phyloP scores from a whole-genome alignment of 1,140 invertebrate species.

The Drosophila setifemur region DNA sequence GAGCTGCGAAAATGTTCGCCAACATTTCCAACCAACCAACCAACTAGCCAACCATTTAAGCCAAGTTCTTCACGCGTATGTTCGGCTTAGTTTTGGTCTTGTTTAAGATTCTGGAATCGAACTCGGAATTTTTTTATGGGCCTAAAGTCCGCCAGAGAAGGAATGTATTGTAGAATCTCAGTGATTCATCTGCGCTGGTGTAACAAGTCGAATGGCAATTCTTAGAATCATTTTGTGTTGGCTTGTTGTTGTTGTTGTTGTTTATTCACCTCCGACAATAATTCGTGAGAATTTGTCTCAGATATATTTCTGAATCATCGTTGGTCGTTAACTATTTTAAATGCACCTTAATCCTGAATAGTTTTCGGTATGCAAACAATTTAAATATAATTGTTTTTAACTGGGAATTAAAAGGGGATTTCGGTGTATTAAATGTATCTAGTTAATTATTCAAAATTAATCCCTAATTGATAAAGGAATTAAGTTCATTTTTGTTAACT shows the following conservation, averaged over 20 bases:
- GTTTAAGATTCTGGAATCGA: background rate
- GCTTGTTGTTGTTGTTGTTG: background rate
- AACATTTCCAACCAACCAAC: slow-evolving; percentile 8
- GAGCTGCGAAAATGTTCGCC: slow-evolving; percentile 59
- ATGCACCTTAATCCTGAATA: background rate
- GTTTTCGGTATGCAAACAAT: too few species aligned
- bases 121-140: background rate
- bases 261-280: slow-evolving; percentile 1
- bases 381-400: too few species aligned
- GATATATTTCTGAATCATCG: slow-evolving; percentile 17
- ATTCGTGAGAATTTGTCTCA: slow-evolving; percentile 17
- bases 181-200: slow-evolving; percentile 10
- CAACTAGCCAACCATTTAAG: slow-evolving; percentile 43
- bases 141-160: background rate
- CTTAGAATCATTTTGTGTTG: slow-evolving; percentile 24
- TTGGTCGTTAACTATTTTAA: background rate
- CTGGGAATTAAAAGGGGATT: too few species aligned
- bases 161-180: background rate
- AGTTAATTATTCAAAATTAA: too few species aligned
- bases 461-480: too few species aligned
- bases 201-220: slow-evolving; percentile 22
- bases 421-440: too few species aligned
- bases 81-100: background rate
- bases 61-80: slow-evolving; percentile 56
- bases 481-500: too few species aligned